phyloP scores from a whole-genome alignment of 1,140 invertebrate genomes.

The Hyles vespertilio region DNA sequence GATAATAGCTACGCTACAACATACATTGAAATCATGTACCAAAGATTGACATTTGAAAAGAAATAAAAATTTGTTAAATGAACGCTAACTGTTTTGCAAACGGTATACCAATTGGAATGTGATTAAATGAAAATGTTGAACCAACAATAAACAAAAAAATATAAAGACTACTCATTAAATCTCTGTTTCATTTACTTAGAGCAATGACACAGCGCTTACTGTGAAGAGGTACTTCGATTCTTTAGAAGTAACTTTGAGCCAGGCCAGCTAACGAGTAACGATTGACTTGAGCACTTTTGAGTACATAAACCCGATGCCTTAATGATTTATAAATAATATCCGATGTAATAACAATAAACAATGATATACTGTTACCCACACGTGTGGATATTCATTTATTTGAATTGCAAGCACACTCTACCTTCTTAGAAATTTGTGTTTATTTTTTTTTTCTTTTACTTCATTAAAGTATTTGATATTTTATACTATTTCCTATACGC shows the following conservation, averaged over 20 bases:
- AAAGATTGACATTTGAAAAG: too few relatives aligned
- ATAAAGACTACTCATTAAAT: constrained; percentile 18
- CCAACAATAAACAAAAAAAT: neutral
- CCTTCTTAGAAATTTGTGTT: too few relatives aligned
- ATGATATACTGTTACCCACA: constrained; percentile 9
- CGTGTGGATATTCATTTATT: too few relatives aligned
- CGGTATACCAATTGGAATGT: neutral
- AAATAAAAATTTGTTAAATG: too few relatives aligned
- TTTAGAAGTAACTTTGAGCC: constrained; percentile 59
- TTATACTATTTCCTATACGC: too few relatives aligned
- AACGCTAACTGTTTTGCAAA: too few relatives aligned
- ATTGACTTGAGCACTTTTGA: constrained; percentile 58
- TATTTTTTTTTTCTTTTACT: too few relatives aligned
- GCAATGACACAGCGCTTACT: constrained; percentile 66
- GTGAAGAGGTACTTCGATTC: constrained; percentile 67
- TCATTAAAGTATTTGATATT: too few relatives aligned
- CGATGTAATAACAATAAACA: constrained; percentile 24
- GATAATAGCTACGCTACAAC: too few relatives aligned
- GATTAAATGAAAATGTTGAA: constrained; percentile 1
- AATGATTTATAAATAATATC: constrained; percentile 28
- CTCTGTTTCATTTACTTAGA: constrained; percentile 31
- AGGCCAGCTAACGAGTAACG: constrained; percentile 62
- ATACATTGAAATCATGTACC: too few relatives aligned
- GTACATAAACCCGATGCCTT: constrained; percentile 39
- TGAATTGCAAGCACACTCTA: too few relatives aligned